Percentiles rank a stretch among this genome's conserved stretches.
Conservation (phyloP, 2,888 invertebrate genomes). For the Trachelus stipa region DNA sequence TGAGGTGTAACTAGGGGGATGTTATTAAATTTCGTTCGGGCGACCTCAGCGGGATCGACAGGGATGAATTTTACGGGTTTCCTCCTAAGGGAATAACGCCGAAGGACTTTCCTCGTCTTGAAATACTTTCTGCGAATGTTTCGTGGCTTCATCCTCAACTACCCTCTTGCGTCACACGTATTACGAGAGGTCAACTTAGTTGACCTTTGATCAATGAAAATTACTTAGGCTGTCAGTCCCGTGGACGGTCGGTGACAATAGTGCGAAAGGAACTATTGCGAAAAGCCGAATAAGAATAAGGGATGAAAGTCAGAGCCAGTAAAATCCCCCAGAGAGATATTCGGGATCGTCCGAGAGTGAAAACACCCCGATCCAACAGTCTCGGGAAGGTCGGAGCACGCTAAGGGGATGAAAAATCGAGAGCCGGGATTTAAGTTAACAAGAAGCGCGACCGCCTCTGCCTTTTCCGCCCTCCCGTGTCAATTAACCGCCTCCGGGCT, state of each 20-base stretch:
- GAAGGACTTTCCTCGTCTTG: neutral
- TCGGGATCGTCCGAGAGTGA: slow-evolving; percentile 48
- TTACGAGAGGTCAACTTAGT: neutral
- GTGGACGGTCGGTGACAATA: neutral
- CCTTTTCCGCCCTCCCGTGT: slow-evolving; percentile 54
- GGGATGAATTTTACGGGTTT: slow-evolving; percentile 61
- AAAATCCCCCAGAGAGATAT: neutral
- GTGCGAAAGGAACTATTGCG: neutral
- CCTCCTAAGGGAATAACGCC: slow-evolving; percentile 18
- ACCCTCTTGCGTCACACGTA: neutral
- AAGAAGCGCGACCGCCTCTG: slow-evolving; percentile 48
- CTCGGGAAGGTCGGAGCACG: slow-evolving; percentile 42
- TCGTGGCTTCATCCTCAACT: neutral
- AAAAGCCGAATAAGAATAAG: neutral
- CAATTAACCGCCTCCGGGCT: slow-evolving; percentile 63
- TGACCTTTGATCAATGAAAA: neutral
- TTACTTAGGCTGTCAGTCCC: neutral
- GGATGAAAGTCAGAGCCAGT: neutral
- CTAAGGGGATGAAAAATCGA: slow-evolving; percentile 65
- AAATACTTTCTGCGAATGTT: neutral
- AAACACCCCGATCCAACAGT: slow-evolving; percentile 51
- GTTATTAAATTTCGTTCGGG: slow-evolving; percentile 67
- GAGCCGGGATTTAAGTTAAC: slow-evolving; percentile 64
- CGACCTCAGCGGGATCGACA: slow-evolving; percentile 51
- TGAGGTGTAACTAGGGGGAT: slow-evolving; percentile 68